Base-by-base conservation (phyloP, 2,888 invertebrate genomes). In the Rotaria magnacalcarata region DNA sequence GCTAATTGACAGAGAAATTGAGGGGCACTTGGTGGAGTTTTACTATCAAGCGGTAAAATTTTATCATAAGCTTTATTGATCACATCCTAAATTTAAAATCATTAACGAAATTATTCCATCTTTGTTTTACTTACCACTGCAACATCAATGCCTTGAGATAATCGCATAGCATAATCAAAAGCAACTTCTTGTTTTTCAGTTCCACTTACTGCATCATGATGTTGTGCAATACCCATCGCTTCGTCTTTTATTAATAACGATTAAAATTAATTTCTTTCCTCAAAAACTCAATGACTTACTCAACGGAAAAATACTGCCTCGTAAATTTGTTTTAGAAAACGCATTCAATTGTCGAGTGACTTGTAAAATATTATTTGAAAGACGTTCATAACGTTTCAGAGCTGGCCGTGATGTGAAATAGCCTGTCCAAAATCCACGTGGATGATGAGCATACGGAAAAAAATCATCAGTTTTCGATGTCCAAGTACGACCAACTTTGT, bases 341-440 rank as follows among this genome's bases (percentile, higher is more conserved):
- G 85, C 58, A 60, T 75, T 74, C 52, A 88, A 56, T 84, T 87
- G 87, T 34, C 60, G 34, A 84, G 84, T 50, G 8, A 84, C 92
- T 90, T 92, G 92, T 8, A 92, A 88, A 74, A 91, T 89, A 84
- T 90, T 89, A 87, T 91, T 91, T 4, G 91, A 89, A 50, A 89
- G 87, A 84, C 92, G 89, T 52, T 91, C 90, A 88, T 91, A 90
- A 43, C 90, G 89, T 87, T 92, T 93, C 60, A 92, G 89, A 1
- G 91, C 90, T 4, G 92, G 90, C 86, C 92, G 89, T 87, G 92
- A 92, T 54, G 92, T 91, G 89, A 92, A 92, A 89, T 92, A 93
- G n/a, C 97, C 98, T 0, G 96, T 96, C 98, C 97, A 99, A 90
- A 94, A 97, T 0, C 95, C 93, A 89, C 96, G 94, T 0, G 94